Conservation (phyloP, 2,797 vertebrate species). For the Halcyon leucocephala region DNA sequence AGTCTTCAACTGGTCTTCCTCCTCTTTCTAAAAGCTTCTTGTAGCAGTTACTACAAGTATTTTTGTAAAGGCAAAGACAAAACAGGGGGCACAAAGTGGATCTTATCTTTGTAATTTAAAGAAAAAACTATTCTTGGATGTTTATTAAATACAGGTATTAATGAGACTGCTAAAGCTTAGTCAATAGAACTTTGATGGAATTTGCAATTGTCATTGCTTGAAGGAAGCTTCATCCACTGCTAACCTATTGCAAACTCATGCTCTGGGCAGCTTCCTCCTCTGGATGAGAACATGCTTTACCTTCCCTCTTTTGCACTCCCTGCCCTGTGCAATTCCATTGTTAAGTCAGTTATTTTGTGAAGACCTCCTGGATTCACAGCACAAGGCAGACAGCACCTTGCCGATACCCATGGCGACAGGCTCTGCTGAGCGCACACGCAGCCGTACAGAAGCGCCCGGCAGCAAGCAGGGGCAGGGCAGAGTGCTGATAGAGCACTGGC, state of each 20-base stretch:
- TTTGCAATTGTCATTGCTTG: background rate
- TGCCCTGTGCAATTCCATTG: background rate
- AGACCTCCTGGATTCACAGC: fast-evolving
- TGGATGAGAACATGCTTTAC: background rate
- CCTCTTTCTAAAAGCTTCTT: background rate
- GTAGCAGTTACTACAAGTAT: background rate
- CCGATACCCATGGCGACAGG: fast-evolving
- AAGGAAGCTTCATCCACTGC: background rate
- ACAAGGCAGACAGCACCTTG: background rate
- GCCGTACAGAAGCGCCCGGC: fast-evolving
- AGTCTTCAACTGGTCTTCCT: background rate
- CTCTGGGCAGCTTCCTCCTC: background rate
- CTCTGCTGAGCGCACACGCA: background rate
- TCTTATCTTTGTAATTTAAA: background rate
- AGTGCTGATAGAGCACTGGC: fast-evolving
- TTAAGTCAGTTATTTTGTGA: background rate
- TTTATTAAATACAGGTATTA: slow-evolving; percentile 4
- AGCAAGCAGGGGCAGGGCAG: fast-evolving
- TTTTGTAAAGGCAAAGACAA: background rate
- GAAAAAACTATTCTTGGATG: background rate
- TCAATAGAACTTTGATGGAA: background rate
- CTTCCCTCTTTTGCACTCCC: background rate
- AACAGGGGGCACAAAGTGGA: background rate
- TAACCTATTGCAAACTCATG: background rate
- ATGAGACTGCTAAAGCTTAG: background rate